Conservation (phyloP, 2,888 invertebrate genomes). For the Bedellia somnulentella region DNA sequence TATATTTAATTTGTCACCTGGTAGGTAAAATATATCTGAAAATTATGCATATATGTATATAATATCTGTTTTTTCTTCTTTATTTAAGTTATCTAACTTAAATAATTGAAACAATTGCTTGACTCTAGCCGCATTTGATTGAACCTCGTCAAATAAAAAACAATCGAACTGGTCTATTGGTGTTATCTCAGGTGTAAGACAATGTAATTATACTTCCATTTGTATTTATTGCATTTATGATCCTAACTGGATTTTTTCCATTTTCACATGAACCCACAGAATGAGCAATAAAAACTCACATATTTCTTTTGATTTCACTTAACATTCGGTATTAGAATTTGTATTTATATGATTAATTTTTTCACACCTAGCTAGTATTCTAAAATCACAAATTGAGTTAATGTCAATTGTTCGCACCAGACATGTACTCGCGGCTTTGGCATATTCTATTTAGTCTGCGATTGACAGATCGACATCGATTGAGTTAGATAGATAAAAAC, state of each 20-base stretch:
- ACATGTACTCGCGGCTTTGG: too few species aligned
- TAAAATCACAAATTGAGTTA: too few species aligned
- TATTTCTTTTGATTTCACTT: constrained; percentile 9
- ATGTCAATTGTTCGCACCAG: too few species aligned
- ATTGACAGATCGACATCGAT: too few species aligned
- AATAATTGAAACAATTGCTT: constrained; percentile 3
- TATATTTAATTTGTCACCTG: constrained; percentile 9
- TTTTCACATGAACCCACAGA: constrained; percentile 6
- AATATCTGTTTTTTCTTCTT: constrained; percentile 6
- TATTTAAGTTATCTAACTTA: constrained; percentile 9
- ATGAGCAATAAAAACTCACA: constrained; percentile 10
- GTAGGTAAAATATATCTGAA: constrained; percentile 11
- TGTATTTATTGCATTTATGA: constrained; percentile 11
- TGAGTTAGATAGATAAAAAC: too few species aligned
- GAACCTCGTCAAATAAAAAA: constrained; percentile 6
- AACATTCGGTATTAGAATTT: constrained; percentile 6
- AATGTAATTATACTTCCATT: constrained; percentile 7
- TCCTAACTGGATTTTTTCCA: constrained; percentile 9
- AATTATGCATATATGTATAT: constrained; percentile 11
- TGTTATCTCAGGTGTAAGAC: constrained; percentile 5
- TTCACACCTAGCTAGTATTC: constrained; percentile 10
- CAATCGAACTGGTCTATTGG: constrained; percentile 8
- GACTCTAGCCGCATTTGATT: background rate
- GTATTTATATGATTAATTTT: constrained; percentile 9
- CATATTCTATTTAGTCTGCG: too few species aligned